Conservation (phyloP, 2,888 invertebrate species). For the Torymus tubicola region DNA sequence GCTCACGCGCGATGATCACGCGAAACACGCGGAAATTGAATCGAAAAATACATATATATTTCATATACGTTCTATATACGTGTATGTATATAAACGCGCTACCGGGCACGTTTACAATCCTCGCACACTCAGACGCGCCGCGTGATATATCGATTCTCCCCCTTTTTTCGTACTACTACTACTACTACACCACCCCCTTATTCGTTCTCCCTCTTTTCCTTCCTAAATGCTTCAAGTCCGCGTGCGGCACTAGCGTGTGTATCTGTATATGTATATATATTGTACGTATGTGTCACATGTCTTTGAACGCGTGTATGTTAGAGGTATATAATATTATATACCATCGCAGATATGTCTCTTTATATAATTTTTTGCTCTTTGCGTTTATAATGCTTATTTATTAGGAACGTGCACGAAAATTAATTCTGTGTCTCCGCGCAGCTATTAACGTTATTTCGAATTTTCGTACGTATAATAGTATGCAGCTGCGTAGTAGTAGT, state of each 20-base stretch:
- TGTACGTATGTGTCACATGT: not conserved
- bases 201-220: not conserved
- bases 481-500: too few relatives aligned
- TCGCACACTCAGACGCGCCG: not conserved
- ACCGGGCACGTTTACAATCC: too few relatives aligned
- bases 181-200: not conserved
- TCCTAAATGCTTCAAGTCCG: constrained; percentile 35
- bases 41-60: constrained; percentile 14
- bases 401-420: too few relatives aligned
- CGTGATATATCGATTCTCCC: not conserved
- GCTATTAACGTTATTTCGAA: too few relatives aligned
- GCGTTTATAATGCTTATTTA: too few relatives aligned
- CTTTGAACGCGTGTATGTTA: too few relatives aligned
- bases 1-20: not conserved
- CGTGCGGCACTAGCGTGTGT: constrained; percentile 21
- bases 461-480: too few relatives aligned
- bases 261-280: constrained; percentile 13
- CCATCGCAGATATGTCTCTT: too few relatives aligned
- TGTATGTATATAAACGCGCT: not conserved
- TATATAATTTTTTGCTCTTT: too few relatives aligned
- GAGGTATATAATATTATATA: too few relatives aligned
- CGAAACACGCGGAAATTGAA: constrained; percentile 11
- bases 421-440: too few relatives aligned
- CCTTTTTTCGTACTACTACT: too few relatives aligned
- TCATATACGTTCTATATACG: not conserved